Conservation (phyloP, 2,888 invertebrate species). For the Hecatera dysodea region DNA sequence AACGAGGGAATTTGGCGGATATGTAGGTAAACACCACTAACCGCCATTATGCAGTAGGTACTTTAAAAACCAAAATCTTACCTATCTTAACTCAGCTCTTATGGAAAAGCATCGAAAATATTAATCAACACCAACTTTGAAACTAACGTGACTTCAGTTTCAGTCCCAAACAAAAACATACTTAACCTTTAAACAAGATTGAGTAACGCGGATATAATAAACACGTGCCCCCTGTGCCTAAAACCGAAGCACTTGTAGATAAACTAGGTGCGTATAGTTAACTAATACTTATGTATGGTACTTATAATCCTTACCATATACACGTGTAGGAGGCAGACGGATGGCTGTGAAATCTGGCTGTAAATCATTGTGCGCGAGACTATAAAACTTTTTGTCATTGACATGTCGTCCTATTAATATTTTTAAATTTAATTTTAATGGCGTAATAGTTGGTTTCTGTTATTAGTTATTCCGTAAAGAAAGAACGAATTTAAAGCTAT, state of each 20-base stretch:
- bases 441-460: constrained; percentile 47
- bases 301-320: constrained; percentile 66
- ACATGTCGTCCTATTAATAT: constrained; percentile 62
- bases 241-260: constrained; percentile 63
- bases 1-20: neutral
- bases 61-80: neutral
- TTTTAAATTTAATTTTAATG: constrained; percentile 63
- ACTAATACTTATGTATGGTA: constrained; percentile 63
- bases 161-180: constrained; percentile 53
- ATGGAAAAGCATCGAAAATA: neutral
- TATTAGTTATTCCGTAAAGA: constrained; percentile 37
- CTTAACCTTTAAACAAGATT: constrained; percentile 59
- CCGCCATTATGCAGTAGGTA: neutral
- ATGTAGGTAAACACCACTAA: neutral
- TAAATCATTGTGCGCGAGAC: constrained; percentile 82
- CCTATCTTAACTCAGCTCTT: neutral
- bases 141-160: constrained; percentile 28
- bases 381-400: constrained; percentile 86
- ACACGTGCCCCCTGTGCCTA: constrained; percentile 65
- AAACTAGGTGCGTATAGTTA: constrained; percentile 61
- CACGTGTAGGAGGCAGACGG: constrained; percentile 68
- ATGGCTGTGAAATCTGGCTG: constrained; percentile 82
- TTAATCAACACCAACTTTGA: constrained; percentile 48
- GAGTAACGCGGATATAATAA: constrained; percentile 65
- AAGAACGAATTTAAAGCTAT: constrained; percentile 27